Base-by-base conservation (phyloP, 1,140 invertebrate genomes). In the Aphelenchoides besseyi region DNA sequence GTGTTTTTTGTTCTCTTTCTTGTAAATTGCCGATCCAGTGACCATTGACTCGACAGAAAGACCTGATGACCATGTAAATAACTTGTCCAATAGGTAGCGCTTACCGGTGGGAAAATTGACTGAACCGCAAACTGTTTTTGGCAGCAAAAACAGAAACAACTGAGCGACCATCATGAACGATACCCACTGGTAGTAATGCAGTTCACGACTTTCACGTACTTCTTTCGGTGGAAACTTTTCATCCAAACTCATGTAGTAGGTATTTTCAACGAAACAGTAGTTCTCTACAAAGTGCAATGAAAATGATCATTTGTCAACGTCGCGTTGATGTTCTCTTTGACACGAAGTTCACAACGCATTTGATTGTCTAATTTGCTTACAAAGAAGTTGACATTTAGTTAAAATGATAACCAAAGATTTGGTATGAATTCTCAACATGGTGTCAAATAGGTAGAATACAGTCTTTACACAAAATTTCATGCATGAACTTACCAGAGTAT, bases 231-330 rank as follows among this genome's bases (percentile, higher is more conserved):
- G 70, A 28, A 73, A 70, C 0, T 29, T 12, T 23, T 72, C 72
- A 26, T 63, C 36, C 41, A 73, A 53, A n/a, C 36, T 32, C 18
- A 79, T 69, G 41, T 64, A 79, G 48, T 77, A 77, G 12, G 76
- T 77, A 55, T 75, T 74, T 53, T 77, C 76, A 23, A 75, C 72
- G 32, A 77, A 77, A 33, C 76, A 76, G 36, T 78, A 76, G 8
- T 30, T 73, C 23, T 76, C 74, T 0, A n/a, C n/a, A n/a, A n/a
- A n/a, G n/a, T n/a, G n/a, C n/a, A n/a, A n/a, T n/a, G n/a, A n/a
- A n/a, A n/a, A n/a, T n/a, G n/a, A n/a, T n/a, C n/a, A n/a, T n/a
- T n/a, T n/a, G n/a, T n/a, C n/a, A n/a, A n/a, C n/a, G n/a, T n/a
- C n/a, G n/a, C n/a, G n/a, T n/a, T n/a, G n/a, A n/a, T n/a, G n/a